These are phyloP conservation scores for Opisthograptis luteolata DNA, from an alignment of 2,888 invertebrate genomes.

Conservation along the genomic window DNA sequence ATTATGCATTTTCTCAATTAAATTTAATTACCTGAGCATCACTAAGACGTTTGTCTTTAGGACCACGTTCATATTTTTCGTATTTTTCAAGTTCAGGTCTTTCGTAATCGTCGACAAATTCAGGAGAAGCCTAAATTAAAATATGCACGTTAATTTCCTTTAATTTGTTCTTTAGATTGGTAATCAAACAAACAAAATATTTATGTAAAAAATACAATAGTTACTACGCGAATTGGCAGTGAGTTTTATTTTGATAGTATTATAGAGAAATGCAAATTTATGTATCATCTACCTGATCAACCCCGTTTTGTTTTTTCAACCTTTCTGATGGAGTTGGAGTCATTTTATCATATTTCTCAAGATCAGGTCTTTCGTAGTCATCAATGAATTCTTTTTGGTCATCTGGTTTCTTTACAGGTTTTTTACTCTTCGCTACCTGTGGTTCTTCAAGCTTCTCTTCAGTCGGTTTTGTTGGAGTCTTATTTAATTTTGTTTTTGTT, in stretches of 20 bases:
- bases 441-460: conserved; percentile 69
- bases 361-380: conserved; percentile 89
- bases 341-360: conserved; percentile 88
- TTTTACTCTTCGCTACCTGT: conserved; percentile 70
- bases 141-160: not conserved
- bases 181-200: not conserved
- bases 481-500: conserved; percentile 71
- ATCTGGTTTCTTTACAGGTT: conserved; percentile 67
- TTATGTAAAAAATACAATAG: not conserved
- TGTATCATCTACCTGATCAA: conserved; percentile 64
- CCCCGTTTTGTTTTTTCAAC: conserved; percentile 74
- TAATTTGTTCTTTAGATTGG: not conserved
- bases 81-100: conserved; percentile 88
- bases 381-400: conserved; percentile 84
- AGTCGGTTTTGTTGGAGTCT: conserved; percentile 64
- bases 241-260: not conserved
- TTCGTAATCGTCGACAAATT: conserved; percentile 88
- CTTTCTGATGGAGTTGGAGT: conserved; percentile 73
- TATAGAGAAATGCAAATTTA: not conserved
- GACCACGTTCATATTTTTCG: conserved; percentile 80
- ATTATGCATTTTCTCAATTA: not conserved
- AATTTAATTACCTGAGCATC: conserved; percentile 62
- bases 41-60: conserved; percentile 73
- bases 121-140: conserved; percentile 63
- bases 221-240: no score